Conservation (phyloP, 1,140 invertebrate species). For the Drosophila novamexicana region DNA sequence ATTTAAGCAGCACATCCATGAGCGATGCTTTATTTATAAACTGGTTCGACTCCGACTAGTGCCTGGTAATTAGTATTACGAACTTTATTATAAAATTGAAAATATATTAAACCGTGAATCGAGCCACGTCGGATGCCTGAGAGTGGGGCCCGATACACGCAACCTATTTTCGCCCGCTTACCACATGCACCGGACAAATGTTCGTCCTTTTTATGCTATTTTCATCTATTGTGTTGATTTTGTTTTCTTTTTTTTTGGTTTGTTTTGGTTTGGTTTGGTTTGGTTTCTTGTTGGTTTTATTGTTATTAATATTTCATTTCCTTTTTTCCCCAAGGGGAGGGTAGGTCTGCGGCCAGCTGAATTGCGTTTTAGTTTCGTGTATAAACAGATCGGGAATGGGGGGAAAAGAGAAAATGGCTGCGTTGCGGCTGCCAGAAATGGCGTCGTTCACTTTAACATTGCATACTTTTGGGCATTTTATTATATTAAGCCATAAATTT, state of each 20-base stretch:
- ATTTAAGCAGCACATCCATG: too few species aligned
- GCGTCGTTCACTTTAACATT: conserved; percentile 50
- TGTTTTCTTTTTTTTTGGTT: conserved; percentile 16
- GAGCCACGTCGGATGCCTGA: conserved; percentile 2
- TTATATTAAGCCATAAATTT: conserved; percentile 72
- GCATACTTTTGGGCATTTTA: conserved; percentile 52
- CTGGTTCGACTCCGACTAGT: too few species aligned
- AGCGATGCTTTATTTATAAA: too few species aligned
- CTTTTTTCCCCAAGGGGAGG: not conserved
- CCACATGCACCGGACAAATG: conserved; percentile 6
- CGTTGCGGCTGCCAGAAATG: conserved; percentile 38
- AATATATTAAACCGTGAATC: conserved; percentile 8
- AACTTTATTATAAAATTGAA: conserved; percentile 10
- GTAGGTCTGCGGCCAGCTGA: conserved; percentile 7
- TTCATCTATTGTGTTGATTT: conserved; percentile 46
- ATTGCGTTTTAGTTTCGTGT: conserved; percentile 44
- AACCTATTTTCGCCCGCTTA: too few species aligned
- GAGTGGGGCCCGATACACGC: not conserved
- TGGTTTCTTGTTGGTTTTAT: conserved; percentile 40
- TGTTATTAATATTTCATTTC: conserved; percentile 54
- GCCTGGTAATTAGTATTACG: not conserved
- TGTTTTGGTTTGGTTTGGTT: not conserved
- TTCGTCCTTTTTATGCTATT: conserved; percentile 31
- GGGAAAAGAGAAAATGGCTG: conserved; percentile 16
- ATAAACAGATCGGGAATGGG: not conserved